Evolutionary conservation across 2,888 invertebrate genomes (phyloP).

Genomic region (Serrognathus titanus): DNA sequence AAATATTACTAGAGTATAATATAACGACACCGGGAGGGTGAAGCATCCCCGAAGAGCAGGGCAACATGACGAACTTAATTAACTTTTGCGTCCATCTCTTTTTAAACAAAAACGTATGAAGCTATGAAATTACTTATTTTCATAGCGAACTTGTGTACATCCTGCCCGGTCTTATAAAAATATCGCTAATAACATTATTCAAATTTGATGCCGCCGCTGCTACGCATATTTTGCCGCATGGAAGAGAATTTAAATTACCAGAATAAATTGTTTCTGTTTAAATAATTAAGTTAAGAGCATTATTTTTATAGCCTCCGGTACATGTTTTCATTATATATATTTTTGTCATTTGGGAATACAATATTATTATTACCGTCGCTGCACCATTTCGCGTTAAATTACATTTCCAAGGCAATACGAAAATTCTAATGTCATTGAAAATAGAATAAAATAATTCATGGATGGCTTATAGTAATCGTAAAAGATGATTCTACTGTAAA

Average conservation of each 20-base stretch:
- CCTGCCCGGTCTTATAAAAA: slow-evolving; percentile 14
- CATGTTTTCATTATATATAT: too few species aligned
- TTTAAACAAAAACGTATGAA: slow-evolving; percentile 39
- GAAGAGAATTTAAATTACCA: slow-evolving; percentile 1
- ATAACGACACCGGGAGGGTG: slow-evolving; percentile 36
- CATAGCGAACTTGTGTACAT: slow-evolving; percentile 21
- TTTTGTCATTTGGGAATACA: too few species aligned
- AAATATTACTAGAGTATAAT: slow-evolving; percentile 39
- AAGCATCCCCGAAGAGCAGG: slow-evolving; percentile 34
- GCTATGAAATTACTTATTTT: slow-evolving; percentile 40
- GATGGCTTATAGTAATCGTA: too few species aligned
- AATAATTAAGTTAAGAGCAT: slow-evolving; percentile 1
- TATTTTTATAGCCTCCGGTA: not conserved
- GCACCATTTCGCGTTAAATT: too few species aligned
- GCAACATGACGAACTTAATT: slow-evolving; percentile 41
- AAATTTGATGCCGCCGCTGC: slow-evolving; percentile 12
- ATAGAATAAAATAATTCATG: too few species aligned
- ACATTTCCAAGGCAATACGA: too few species aligned
- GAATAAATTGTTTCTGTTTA: slow-evolving; percentile 2
- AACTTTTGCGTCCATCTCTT: slow-evolving; percentile 37
- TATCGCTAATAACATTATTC: slow-evolving; percentile 13
- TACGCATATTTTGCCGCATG: slow-evolving; percentile 17
- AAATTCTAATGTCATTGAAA: too few species aligned
- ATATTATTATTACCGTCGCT: too few species aligned
- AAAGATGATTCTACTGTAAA: too few species aligned